phyloP scores from a whole-genome alignment of 2,113 vertebrate species.

The Macroglossus sobrinus region DNA sequence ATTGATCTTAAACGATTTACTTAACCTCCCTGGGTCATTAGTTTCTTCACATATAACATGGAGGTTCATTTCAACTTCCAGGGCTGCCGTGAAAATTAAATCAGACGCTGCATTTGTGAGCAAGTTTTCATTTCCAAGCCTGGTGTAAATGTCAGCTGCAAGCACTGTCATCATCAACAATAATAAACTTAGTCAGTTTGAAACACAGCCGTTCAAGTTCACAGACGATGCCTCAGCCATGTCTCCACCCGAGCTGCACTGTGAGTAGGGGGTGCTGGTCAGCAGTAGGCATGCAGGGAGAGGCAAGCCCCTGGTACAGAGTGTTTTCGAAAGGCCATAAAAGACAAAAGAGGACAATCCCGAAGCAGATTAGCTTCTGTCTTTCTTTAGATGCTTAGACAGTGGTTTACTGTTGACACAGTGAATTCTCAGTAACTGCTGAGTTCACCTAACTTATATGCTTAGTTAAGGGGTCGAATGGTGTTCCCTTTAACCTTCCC shows the following conservation, averaged over 20 bases:
- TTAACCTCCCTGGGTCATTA: background rate
- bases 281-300: background rate
- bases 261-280: background rate
- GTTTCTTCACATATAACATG: background rate
- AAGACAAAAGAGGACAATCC: background rate
- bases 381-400: background rate
- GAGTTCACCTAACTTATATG: background rate
- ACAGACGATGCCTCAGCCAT: background rate
- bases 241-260: background rate
- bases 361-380: background rate
- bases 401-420: background rate
- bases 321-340: background rate
- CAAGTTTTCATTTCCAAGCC: constrained; percentile 28
- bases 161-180: background rate
- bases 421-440: background rate
- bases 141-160: background rate
- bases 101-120: background rate
- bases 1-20: background rate
- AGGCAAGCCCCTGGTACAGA: background rate
- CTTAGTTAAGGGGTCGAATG: background rate
- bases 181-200: background rate
- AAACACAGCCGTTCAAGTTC: background rate
- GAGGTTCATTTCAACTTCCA: background rate
- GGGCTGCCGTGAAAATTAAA: constrained; percentile 3
- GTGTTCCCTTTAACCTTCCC: background rate